Percentiles rank a stretch among this genome's conserved stretches.
These are phyloP conservation scores for Parnassius smintheus DNA, from an alignment of 2,888 invertebrate species.

Conservation along the genomic window DNA sequence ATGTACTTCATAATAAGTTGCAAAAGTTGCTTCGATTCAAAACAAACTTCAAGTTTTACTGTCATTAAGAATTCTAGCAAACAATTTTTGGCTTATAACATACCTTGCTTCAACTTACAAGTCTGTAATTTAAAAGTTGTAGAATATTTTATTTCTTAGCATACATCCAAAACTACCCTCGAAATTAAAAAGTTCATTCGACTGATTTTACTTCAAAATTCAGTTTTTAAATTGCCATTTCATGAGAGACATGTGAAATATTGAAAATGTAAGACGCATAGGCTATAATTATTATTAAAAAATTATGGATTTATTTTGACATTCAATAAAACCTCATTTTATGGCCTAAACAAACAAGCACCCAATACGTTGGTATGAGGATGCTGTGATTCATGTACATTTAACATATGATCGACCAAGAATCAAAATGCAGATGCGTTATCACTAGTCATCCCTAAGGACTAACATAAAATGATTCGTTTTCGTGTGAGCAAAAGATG, in stretches of 20 bases:
- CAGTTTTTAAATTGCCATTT: neutral
- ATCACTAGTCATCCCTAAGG: no score
- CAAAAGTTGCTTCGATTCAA: neutral
- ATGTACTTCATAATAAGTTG: no score
- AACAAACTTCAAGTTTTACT: conserved; percentile 9
- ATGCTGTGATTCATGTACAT: no score
- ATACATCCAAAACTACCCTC: neutral
- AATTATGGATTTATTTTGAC: neutral
- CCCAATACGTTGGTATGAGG: no score
- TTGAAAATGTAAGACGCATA: neutral
- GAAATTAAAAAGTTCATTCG: conserved; percentile 1
- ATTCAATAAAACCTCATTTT: neutral
- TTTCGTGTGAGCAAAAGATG: no score
- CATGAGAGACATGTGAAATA: neutral
- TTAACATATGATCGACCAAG: no score
- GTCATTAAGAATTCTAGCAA: conserved; percentile 2
- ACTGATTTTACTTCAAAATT: conserved; percentile 5
- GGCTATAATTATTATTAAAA: neutral
- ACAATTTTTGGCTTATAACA: conserved; percentile 12
- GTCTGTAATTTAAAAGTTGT: conserved; percentile 12
- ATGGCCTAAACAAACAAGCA: no score
- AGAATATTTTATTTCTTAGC: conserved; percentile 8
- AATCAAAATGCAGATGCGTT: no score
- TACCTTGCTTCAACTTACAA: conserved; percentile 5
- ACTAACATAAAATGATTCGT: neutral